Conservation (phyloP, 1,140 invertebrate species). For the Odontomachus brunneus region DNA sequence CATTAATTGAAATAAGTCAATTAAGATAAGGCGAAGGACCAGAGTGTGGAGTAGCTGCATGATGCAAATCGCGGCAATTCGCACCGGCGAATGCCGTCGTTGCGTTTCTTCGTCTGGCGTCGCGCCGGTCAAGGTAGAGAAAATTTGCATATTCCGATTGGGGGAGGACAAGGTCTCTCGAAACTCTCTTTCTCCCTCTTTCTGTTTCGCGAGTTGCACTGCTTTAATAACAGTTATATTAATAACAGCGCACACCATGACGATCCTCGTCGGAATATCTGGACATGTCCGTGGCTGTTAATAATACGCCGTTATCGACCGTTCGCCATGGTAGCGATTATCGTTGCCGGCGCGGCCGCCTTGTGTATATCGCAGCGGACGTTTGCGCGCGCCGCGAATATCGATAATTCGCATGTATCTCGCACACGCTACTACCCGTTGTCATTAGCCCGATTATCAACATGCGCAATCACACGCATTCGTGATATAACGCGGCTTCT, state of each 20-base stretch:
- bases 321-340: neutral
- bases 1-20: too few relatives aligned
- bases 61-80: neutral
- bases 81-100: neutral
- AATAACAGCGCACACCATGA: neutral
- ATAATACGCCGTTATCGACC: slow-evolving; percentile 37
- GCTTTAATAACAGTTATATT: slow-evolving; percentile 21
- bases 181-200: neutral
- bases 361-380: neutral
- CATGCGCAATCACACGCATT: neutral
- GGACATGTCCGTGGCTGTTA: slow-evolving; percentile 18
- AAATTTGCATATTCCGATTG: slow-evolving; percentile 46
- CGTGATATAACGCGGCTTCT: neutral
- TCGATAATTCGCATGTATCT: slow-evolving; percentile 4
- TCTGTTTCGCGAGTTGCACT: neutral
- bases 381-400: slow-evolving; percentile 7
- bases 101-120: neutral
- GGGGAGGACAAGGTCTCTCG: neutral
- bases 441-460: neutral
- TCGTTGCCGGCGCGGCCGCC: neutral
- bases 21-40: neutral
- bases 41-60: neutral
- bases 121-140: slow-evolving; percentile 12
- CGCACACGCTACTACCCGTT: neutral
- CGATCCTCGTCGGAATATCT: slow-evolving; percentile 18